Base-by-base conservation (phyloP, 1,140 invertebrate species). In the Rhyacophila brunnea region DNA sequence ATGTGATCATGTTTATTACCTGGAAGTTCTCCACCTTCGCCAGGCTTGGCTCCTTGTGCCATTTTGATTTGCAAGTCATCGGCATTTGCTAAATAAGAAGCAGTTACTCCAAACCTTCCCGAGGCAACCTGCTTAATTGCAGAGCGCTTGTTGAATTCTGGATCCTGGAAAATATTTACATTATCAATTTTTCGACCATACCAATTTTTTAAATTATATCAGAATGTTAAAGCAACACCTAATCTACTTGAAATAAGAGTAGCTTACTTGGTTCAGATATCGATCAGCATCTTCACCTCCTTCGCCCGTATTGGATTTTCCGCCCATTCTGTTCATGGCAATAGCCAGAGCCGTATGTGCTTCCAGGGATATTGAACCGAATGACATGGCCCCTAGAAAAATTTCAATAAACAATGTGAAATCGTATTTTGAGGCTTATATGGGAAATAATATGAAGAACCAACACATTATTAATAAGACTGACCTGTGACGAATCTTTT, bases 31-130 rank as follows among this genome's bases (percentile, higher is more conserved):
- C 95, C 95, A 38, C 94, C 95, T 80, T 97, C 94, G 2, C 95
- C 95, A 0, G 95, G 95, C 69, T 98, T 98, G 15, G 95, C 95
- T 11, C 95, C 95, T 77, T 98, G 95, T n/a, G 95, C 95, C 94
- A 98, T 97, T 80, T 98, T 98, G 69, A 98, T 98, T 77, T 98
- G 95, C 48, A 98, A 71, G 74, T 97, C 95, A 75, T 98, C 94
- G 11, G 96, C 92, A 80, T 99, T 92, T 6, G 95, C 94, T 20
- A 99, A 75, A 71, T 99, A 99, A 0, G 95, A 91, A 35, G 94
- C 94, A 0, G 96, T 99, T 0, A 99, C 97, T 14, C 97, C 97
- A 80, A 99, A 99, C 47, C 97, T 83, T 14, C 96, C 97, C 34
- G 94, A 97, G 5, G 97, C 97, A 28, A 99, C 94, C 84, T 96